Base-by-base conservation (phyloP, 2,888 invertebrate genomes). In the Thalpophila matura region DNA sequence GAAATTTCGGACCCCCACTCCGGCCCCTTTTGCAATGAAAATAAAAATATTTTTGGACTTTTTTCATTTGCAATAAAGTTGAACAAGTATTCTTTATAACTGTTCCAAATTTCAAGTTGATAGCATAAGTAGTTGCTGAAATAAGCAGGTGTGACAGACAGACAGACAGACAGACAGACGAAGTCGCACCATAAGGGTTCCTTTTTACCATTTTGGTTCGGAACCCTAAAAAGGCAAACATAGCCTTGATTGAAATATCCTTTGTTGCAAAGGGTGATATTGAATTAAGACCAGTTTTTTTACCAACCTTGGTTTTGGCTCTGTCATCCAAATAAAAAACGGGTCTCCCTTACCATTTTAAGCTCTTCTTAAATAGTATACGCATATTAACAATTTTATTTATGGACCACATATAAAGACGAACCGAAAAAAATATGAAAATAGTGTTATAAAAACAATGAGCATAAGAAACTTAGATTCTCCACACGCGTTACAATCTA, bases 401-500 rank as follows among this genome's bases (percentile, higher is more conserved):
- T 49, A 37, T 50, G 29, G 45, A 31, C 47, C 35, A 45, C 12
- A 42, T 70, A 33, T 51, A 55, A 66, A 51, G 46, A 63, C 20
- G 53, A 50, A 77, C 74, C 77, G 66, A 68, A 74, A 75, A 76
- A 64, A 71, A 66, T 68, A 74, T 69, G 22, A 47, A 63, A 63
- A 71, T 61, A 55, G 67, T 67, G 59, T 66, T 83, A 82, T 71
- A 83, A 83, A 87, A 82, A 80, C 77, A 86, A 88, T 83, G 78
- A 86, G 83, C 86, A 82, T 84, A 83, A 77, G 69, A 84, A 84
- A 84, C 73, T 74, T 68, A 81, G 79, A 92, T 92, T 91, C 85
- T 86, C 83, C 86, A 91, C 90, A 89, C 91, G 80, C 82, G 71
- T 74, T 85, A 79, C 85, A 88, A 89, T 89, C 87, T 87, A 83